A percentile compares a stretch with the other conserved stretches of the same genome.
Conservation (phyloP, 2,888 invertebrate species). For the Erebia palarica region DNA sequence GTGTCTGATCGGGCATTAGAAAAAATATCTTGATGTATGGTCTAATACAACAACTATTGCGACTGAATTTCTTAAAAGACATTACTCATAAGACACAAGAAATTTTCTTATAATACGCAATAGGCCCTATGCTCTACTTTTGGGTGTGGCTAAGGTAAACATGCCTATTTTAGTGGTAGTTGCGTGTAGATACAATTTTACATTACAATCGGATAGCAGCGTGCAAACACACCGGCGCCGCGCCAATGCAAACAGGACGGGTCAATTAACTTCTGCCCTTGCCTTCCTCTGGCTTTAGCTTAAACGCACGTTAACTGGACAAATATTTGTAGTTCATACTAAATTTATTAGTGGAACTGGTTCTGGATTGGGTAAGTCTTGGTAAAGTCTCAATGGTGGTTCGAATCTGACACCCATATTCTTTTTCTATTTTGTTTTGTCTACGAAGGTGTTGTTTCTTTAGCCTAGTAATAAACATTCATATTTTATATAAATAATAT, state of each 20-base stretch:
- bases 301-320: slow-evolving; percentile 16
- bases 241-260: slow-evolving; percentile 36
- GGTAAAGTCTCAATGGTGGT: neutral
- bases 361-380: neutral
- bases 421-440: no score
- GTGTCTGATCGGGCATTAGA: no score
- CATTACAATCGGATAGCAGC: slow-evolving; percentile 54
- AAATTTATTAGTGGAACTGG: slow-evolving; percentile 13
- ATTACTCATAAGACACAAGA: no score
- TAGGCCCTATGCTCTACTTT: neutral
- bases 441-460: no score
- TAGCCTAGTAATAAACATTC: no score
- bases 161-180: slow-evolving; percentile 11
- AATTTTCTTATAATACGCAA: no score
- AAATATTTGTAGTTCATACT: slow-evolving; percentile 24
- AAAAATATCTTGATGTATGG: no score
- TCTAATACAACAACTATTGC: no score
- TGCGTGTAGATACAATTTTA: slow-evolving; percentile 43
- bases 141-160: slow-evolving; percentile 15
- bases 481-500: no score
- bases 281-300: slow-evolving; percentile 12
- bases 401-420: neutral
- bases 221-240: slow-evolving; percentile 50
- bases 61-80: no score
- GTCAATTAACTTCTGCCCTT: slow-evolving; percentile 36